Evolutionary conservation across 2,888 invertebrate species (phyloP).

Genomic region (Schrankia costaestrigalis): DNA sequence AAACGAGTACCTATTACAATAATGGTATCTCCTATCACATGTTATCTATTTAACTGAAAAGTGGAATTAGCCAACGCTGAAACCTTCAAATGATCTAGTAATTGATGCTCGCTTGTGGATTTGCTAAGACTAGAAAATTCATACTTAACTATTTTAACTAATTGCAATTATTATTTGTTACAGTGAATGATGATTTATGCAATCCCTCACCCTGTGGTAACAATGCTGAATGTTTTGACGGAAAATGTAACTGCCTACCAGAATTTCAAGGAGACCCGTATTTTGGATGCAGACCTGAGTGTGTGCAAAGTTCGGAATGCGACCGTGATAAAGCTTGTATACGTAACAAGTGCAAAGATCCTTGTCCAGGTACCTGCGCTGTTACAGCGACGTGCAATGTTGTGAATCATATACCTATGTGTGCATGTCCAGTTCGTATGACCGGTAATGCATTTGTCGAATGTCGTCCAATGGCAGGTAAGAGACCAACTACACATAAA

Average conservation of each 20-base stretch:
- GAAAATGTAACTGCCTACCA: conserved; percentile 85
- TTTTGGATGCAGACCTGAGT: conserved; percentile 88
- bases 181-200: conserved; percentile 80
- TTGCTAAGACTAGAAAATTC: too few species aligned
- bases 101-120: too few species aligned
- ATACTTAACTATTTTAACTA: background rate
- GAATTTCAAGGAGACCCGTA: conserved; percentile 90
- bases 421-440: conserved; percentile 82
- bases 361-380: conserved; percentile 90
- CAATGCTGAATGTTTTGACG: conserved; percentile 86
- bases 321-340: conserved; percentile 85
- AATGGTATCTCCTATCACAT: too few species aligned
- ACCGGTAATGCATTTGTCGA: conserved; percentile 86
- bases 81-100: too few species aligned
- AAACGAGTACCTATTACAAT: too few species aligned
- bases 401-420: conserved; percentile 82
- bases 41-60: too few species aligned
- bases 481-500: too few species aligned
- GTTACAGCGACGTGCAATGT: conserved; percentile 86
- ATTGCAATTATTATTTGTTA: background rate
- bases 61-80: too few species aligned
- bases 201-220: conserved; percentile 85
- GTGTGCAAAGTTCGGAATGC: conserved; percentile 88
- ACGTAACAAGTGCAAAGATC: conserved; percentile 87
- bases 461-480: conserved; percentile 80